Base-by-base conservation (phyloP, 2,888 invertebrate species). In the Heliconius erato region DNA sequence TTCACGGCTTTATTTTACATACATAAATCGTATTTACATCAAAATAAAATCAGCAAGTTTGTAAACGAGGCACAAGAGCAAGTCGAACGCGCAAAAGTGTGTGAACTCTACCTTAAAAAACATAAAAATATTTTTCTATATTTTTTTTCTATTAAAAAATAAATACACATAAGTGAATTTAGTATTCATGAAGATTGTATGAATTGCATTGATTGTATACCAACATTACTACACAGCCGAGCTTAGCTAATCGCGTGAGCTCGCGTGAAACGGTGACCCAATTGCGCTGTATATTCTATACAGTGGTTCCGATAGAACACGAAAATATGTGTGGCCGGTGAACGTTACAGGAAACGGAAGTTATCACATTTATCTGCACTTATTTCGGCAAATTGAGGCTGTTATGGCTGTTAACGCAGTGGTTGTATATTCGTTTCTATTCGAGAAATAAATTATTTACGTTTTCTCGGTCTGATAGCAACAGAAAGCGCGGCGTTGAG, bases 241-340 rank as follows among this genome's bases (percentile, higher is more conserved):
- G 83, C 81, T 85, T 85, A 84, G 85, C 90, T 91, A 89, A 91
- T 90, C 91, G 91, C 88, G 86, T 77, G 82, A 89, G 85, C 86
- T 90, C 88, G 91, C 88, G 92, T 93, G 91, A 91, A 90, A 91
- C 91, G 86, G 84, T 90, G 91, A 90, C 92, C 92, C 91, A 83
- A 79, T 80, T 83, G 65, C 40, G 63, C 23, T 68, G 67, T 78
- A 65, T 65, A 78, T 26, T 68, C 6, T 49, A 23, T 68, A 49
- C 12, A 44, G 59, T 0, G 63, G 76, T 63, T 63, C 76, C 76
- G 76, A 76, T 63, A 16, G n/a, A 40, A 26, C 59, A 23, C 35
- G n/a, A 40, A 76, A 40, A 35, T 63, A 63, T 35, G 35, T 26
- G 63, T 59, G 32, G 63, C 35, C n/a, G 5, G 54, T 12, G 76